Percentiles rank a stretch among this genome's conserved stretches.
phyloP scores from a whole-genome alignment of 2,888 invertebrate genomes.

The Agrilus cyanescens region DNA sequence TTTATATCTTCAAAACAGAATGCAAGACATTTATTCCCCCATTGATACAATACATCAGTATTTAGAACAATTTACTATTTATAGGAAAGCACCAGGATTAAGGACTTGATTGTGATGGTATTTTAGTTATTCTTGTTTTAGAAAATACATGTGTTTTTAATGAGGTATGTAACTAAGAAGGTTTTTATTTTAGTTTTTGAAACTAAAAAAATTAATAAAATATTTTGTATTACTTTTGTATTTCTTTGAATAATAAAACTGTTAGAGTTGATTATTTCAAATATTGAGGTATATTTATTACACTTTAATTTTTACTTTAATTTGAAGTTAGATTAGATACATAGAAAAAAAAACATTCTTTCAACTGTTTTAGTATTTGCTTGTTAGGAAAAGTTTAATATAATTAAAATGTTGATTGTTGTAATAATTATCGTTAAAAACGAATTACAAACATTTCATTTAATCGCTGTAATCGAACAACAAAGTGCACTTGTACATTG shows the following conservation, averaged over 20 bases:
- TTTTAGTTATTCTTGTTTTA: background rate
- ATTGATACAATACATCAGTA: slow-evolving; percentile 91
- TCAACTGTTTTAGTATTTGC: background rate
- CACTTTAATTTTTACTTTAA: no score
- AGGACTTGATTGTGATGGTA: background rate
- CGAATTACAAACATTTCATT: background rate
- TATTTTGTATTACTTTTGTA: background rate
- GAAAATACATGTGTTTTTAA: background rate
- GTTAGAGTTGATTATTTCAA: background rate
- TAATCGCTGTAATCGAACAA: no score
- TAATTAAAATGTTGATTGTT: background rate
- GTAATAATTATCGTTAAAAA: background rate
- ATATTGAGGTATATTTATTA: background rate
- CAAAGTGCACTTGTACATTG: no score
- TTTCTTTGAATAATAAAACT: background rate
- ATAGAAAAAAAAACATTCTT: background rate
- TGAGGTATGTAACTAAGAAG: background rate
- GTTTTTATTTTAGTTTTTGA: background rate
- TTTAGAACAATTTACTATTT: slow-evolving; percentile 83
- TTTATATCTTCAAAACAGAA: slow-evolving; percentile 56
- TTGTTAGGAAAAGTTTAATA: background rate
- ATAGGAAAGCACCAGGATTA: slow-evolving; percentile 61
- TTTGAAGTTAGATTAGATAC: background rate
- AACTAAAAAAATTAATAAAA: background rate
- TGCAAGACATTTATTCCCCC: slow-evolving; percentile 79